Base-by-base conservation (phyloP, 2,888 invertebrate genomes). In the Drosophila paramelanica region DNA sequence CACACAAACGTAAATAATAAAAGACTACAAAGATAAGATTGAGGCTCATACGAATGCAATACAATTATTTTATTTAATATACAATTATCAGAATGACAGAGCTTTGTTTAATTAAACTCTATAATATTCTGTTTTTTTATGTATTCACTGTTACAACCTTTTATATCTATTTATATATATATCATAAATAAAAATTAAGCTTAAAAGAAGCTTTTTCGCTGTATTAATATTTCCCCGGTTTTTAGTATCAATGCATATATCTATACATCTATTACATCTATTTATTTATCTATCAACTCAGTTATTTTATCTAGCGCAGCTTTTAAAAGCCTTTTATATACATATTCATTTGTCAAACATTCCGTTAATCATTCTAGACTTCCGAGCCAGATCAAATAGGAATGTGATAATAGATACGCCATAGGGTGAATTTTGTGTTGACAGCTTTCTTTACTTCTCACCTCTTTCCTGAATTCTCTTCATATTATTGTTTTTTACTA, bases 321-420 rank as follows among this genome's bases (percentile, higher is more conserved):
- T 36, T 36, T 25, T 25, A 14, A 17, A 2, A 23, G 14, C n/a
- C 43, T 33, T 31, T 20, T 31, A 8, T 8, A 31, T 31, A 31
- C 31, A 31, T 23, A 4, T 7, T 31, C 5, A 2, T 23, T 23
- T 36, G 38, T 6, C 4, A 45, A n/a, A 17, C 10, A 20, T 14
- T 51, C 25, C 10, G n/a, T 6, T 10, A 10, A 33, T 39, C 39
- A 14, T 38, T 25, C 8, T 25, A 23, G 36, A 49, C 25, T 41
- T 41, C 38, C 50, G 49, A 69, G 45, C 5, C 31, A 72, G 56
- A 46, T 65, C 41, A 67, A 53, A 66, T 38, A 41, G 39, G 53
- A 60, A 60, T 52, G 53, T 66, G n/a, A 52, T 56, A 66, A 38
- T 17, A 65, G 38, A 43, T 39, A 46, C 51, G 25, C 27, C 25